A percentile compares a stretch with the other conserved stretches of the same genome.
phyloP scores from a whole-genome alignment of 2,797 vertebrate species.

The Manis javanica region DNA sequence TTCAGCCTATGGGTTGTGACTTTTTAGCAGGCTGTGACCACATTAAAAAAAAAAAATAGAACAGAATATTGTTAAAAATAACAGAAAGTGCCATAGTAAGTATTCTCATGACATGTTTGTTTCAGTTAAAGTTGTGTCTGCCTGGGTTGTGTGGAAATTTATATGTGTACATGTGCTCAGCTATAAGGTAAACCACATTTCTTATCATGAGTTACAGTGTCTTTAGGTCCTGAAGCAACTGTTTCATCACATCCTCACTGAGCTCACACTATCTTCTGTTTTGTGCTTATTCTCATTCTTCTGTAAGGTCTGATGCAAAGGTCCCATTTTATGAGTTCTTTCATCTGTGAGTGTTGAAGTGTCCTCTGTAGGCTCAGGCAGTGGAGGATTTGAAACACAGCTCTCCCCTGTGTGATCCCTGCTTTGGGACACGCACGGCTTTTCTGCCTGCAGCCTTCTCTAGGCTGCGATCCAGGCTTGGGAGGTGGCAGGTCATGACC shows the following conservation, averaged over 20 bases:
- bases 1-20: background rate
- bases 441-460: background rate
- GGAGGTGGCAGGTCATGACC: background rate
- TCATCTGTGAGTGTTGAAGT: background rate
- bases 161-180: fast-evolving
- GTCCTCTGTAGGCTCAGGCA: background rate
- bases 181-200: background rate
- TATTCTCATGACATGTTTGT: background rate
- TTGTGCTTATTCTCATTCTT: background rate
- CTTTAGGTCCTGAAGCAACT: background rate
- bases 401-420: background rate
- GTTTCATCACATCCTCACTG: too few relatives aligned
- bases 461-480: background rate
- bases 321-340: background rate
- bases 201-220: background rate
- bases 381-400: background rate
- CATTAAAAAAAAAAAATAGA: background rate
- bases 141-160: background rate
- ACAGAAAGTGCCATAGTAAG: background rate
- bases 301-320: background rate
- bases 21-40: background rate
- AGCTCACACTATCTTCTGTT: background rate
- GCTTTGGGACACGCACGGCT: fast-evolving
- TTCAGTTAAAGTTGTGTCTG: background rate
- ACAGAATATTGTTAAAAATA: background rate